Conservation (phyloP, 2,113 vertebrate species). For the Drymodes brunneopygia region DNA sequence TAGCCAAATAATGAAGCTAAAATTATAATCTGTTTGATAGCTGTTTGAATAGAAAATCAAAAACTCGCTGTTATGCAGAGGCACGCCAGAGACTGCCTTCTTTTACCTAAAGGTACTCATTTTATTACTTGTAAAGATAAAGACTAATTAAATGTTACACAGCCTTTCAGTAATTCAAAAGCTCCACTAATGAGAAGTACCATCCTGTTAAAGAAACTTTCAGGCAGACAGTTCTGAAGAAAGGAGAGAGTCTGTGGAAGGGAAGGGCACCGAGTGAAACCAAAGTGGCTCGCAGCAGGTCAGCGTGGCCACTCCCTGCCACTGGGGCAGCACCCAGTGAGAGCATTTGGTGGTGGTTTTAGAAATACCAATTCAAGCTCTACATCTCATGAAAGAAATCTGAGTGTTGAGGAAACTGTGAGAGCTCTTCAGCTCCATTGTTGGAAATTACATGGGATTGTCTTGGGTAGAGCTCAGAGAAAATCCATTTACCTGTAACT, state of each 20-base stretch:
- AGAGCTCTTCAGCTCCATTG: not conserved
- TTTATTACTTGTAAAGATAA: conserved; percentile 71
- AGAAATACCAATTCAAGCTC: not conserved
- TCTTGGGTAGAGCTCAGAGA: not conserved
- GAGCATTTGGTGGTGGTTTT: no score
- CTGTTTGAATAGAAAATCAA: conserved; percentile 63
- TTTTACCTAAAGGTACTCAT: conserved; percentile 52
- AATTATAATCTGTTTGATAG: conserved; percentile 63
- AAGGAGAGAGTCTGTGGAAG: not conserved
- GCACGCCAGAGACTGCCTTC: not conserved
- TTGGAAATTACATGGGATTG: fast-evolving
- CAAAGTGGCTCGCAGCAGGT: fast-evolving
- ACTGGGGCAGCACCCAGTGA: not conserved
- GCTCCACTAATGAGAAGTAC: conserved; percentile 33
- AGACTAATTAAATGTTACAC: conserved; percentile 70
- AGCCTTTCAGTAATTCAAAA: conserved; percentile 54
- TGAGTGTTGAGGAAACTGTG: not conserved
- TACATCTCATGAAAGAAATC: not conserved
- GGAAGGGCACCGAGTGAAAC: not conserved
- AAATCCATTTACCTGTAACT: fast-evolving
- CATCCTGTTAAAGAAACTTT: not conserved
- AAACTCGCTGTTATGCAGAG: conserved; percentile 10
- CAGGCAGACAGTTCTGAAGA: not conserved
- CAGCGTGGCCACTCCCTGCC: not conserved
- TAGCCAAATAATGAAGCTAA: conserved; percentile 66